Evolutionary conservation across 2,113 vertebrate genomes (phyloP).

Genomic region (Oreotrochilus melanogaster): DNA sequence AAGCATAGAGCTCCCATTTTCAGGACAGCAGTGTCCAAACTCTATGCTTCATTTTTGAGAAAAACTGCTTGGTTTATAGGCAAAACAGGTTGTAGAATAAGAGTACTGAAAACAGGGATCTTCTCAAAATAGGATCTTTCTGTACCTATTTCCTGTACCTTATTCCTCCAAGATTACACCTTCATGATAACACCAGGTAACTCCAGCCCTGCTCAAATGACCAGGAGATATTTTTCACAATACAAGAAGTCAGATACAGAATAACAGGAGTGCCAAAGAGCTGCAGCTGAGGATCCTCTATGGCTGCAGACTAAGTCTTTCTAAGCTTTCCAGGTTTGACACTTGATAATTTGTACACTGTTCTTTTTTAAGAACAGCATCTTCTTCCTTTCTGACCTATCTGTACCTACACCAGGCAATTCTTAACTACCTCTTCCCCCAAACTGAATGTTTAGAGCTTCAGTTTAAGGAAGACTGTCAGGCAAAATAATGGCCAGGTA

Average conservation of each 20-base stretch:
- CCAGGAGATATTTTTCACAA: neutral
- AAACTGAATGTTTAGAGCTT: neutral
- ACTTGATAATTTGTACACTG: neutral
- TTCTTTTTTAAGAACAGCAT: neutral
- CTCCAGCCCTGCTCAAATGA: neutral
- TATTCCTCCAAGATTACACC: neutral
- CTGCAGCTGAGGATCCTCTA: neutral
- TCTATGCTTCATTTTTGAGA: neutral
- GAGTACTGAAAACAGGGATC: neutral
- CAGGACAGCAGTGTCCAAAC: neutral
- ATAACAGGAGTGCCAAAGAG: neutral
- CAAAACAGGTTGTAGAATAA: neutral
- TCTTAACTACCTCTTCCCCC: neutral
- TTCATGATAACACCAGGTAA: neutral
- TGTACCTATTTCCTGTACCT: neutral
- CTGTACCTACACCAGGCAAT: neutral
- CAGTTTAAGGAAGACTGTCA: neutral
- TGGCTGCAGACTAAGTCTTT: neutral
- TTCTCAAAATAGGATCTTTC: neutral
- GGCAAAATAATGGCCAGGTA: neutral
- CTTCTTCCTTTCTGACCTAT: neutral
- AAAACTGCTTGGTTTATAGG: neutral
- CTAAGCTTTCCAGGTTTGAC: neutral
- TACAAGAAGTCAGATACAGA: neutral
- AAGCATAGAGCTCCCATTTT: neutral